phyloP scores from a whole-genome alignment of 2,797 vertebrate species.

The Sorex maritimensis region DNA sequence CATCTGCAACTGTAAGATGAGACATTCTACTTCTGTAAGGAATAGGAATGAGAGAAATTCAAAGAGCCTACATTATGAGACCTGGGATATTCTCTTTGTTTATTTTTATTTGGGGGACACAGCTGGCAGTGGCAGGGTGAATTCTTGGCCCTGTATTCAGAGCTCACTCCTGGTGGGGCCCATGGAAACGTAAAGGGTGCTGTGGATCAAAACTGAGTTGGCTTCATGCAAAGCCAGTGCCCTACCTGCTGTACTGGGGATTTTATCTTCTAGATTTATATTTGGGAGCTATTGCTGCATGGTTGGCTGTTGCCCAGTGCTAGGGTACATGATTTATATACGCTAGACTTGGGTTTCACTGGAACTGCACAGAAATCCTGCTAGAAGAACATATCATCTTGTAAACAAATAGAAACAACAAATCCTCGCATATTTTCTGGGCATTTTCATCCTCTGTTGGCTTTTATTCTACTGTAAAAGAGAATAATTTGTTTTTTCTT shows the following conservation, averaged over 20 bases:
- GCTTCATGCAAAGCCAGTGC: too few relatives aligned
- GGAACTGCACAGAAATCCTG: neutral
- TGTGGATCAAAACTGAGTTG: too few relatives aligned
- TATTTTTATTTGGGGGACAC: too few relatives aligned
- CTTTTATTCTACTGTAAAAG: slow-evolving; percentile 28
- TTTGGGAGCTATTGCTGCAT: neutral
- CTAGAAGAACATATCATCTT: neutral
- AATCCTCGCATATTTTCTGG: neutral
- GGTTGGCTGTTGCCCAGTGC: too few relatives aligned
- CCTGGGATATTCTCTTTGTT: too few relatives aligned
- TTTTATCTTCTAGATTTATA: neutral
- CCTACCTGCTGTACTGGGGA: too few relatives aligned
- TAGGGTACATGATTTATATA: too few relatives aligned
- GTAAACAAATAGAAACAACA: neutral
- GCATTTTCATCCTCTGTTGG: neutral
- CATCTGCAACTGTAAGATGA: neutral
- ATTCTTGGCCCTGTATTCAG: too few relatives aligned
- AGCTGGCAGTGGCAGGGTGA: too few relatives aligned
- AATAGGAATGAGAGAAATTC: neutral
- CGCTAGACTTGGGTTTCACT: too few relatives aligned
- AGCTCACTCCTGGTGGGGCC: too few relatives aligned
- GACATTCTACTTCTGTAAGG: neutral
- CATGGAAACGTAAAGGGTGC: too few relatives aligned
- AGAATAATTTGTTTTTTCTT: neutral
- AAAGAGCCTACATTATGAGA: neutral